phyloP scores from a whole-genome alignment of 2,797 vertebrate species.

The Stomatorhinus walkeri region DNA sequence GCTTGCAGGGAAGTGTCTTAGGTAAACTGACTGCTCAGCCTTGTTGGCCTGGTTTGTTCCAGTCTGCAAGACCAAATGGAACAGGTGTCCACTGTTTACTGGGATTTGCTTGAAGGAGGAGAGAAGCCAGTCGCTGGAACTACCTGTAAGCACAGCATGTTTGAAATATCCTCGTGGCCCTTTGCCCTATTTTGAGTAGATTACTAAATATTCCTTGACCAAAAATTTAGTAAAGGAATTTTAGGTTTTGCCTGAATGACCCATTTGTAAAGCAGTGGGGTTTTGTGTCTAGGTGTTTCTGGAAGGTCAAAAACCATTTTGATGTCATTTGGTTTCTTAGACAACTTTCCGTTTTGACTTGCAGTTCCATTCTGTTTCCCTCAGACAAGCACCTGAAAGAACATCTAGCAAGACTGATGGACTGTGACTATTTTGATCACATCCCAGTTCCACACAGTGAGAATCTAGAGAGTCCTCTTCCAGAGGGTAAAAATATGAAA shows the following conservation, averaged over 20 bases:
- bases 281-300: not conserved
- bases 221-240: not conserved
- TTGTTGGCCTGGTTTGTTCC: not conserved
- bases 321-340: not conserved
- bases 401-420: slow-evolving; percentile 69
- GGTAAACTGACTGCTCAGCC: not conserved
- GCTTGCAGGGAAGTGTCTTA: not conserved
- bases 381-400: slow-evolving; percentile 84
- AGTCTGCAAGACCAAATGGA: slow-evolving; percentile 89
- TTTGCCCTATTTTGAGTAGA: not conserved
- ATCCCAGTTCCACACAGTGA: slow-evolving; percentile 61
- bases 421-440: slow-evolving; percentile 80
- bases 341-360: not conserved
- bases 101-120: slow-evolving; percentile 84
- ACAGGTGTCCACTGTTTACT: slow-evolving; percentile 68
- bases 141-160: slow-evolving; percentile 71
- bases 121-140: slow-evolving; percentile 83
- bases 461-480: slow-evolving; percentile 42
- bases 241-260: not conserved
- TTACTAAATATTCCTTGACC: too few relatives aligned
- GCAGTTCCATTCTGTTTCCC: not conserved
- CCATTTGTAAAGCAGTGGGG: not conserved
- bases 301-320: not conserved
- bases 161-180: not conserved
- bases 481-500: slow-evolving; percentile 45